phyloP scores from a whole-genome alignment of 2,113 vertebrate genomes.

The Heteronetta atricapilla region DNA sequence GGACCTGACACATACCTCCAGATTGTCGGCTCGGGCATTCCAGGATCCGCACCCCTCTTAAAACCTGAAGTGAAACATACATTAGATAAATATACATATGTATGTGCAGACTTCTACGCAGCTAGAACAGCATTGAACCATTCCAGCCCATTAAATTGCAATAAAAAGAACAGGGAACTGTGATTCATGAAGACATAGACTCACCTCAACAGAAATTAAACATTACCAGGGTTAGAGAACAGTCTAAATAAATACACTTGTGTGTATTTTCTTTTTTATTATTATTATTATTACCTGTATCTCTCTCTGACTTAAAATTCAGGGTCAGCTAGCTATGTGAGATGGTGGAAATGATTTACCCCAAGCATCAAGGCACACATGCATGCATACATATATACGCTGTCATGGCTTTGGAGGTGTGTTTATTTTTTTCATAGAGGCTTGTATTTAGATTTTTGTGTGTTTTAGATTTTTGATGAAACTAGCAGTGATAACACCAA shows the following conservation, averaged over 20 bases:
- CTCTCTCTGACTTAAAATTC: not conserved
- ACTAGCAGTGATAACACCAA: too few relatives aligned
- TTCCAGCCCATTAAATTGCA: not conserved
- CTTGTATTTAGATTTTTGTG: too few relatives aligned
- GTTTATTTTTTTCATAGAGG: too few relatives aligned
- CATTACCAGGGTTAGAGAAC: not conserved
- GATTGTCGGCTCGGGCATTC: slow-evolving; percentile 94
- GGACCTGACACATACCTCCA: slow-evolving; percentile 82
- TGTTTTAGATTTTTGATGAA: too few relatives aligned
- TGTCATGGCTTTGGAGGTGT: too few relatives aligned
- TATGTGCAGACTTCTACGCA: not conserved
- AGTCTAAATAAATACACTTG: not conserved
- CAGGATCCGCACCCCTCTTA: slow-evolving; percentile 95
- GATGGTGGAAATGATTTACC: not conserved
- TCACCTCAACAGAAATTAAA: not conserved
- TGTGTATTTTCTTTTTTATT: not conserved
- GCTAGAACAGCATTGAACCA: not conserved
- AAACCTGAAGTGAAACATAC: slow-evolving; percentile 83
- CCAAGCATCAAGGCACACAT: not conserved
- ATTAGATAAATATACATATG: not conserved
- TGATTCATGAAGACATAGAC: not conserved
- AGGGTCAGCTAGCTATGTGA: not conserved
- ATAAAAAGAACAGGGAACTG: not conserved
- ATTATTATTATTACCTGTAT: not conserved
- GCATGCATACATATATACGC: not conserved